phyloP scores from a whole-genome alignment of 2,797 vertebrate species.

The Chelidonichthys spinosus region DNA sequence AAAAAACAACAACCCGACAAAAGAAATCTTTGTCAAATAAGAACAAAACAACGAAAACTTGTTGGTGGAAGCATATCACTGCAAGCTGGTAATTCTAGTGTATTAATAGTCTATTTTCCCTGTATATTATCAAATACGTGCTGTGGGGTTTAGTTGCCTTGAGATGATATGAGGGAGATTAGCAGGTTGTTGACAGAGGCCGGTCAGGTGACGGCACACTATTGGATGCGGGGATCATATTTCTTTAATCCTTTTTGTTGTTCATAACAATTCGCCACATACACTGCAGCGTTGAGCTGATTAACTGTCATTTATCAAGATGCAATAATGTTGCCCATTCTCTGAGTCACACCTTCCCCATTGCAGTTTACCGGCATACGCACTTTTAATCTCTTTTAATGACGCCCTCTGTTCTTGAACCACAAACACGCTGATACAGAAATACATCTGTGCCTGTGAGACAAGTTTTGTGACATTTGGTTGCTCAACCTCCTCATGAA shows the following conservation, averaged over 20 bases:
- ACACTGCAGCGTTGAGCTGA: not conserved
- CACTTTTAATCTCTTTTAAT: not conserved
- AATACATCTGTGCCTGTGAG: not conserved
- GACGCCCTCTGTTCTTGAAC: not conserved
- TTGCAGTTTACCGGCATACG: not conserved
- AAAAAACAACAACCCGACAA: too few species aligned
- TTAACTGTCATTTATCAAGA: not conserved
- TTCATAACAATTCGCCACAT: not conserved
- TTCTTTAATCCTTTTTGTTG: not conserved
- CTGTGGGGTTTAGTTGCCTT: conserved; percentile 4
- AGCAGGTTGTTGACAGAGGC: conserved; percentile 25
- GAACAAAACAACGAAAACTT: too few species aligned
- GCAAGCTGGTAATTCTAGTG: too few species aligned
- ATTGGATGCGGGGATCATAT: not conserved
- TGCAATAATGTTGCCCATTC: not conserved
- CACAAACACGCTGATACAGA: not conserved
- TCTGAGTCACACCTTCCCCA: not conserved
- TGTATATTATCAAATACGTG: not conserved
- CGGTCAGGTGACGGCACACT: conserved; percentile 21
- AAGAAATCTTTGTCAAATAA: too few species aligned
- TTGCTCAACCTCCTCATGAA: not conserved
- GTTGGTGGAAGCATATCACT: too few species aligned
- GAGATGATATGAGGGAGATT: conserved; percentile 9
- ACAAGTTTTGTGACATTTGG: too few species aligned
- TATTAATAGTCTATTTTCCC: not conserved